Evolutionary conservation across 2,797 vertebrate genomes (phyloP).

Genomic region (Anableps anableps): DNA sequence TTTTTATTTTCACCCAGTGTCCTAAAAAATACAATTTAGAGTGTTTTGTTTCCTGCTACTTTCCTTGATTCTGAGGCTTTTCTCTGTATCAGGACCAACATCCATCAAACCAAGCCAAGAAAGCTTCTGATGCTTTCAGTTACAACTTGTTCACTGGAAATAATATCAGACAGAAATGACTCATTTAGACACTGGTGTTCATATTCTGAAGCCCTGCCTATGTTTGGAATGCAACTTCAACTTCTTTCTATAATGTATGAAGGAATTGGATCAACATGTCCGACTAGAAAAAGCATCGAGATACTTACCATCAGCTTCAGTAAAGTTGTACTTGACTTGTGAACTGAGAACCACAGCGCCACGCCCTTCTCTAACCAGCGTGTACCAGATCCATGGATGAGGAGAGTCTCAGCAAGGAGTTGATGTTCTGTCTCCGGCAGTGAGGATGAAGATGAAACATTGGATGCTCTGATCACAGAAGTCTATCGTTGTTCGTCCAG

Average conservation of each 20-base stretch:
- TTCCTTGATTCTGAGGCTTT: background rate
- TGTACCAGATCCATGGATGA: constrained; percentile 27
- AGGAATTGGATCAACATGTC: background rate
- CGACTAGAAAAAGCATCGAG: background rate
- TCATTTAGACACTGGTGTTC: background rate
- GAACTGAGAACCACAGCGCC: constrained; percentile 16
- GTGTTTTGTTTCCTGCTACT: background rate
- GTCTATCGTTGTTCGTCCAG: background rate
- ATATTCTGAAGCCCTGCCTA: background rate
- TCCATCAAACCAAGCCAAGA: background rate
- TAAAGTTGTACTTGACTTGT: constrained; percentile 22
- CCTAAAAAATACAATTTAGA: background rate
- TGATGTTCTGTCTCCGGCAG: background rate
- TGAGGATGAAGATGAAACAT: constrained; percentile 5
- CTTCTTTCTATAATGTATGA: background rate
- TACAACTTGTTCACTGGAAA: background rate
- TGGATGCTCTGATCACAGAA: constrained; percentile 10
- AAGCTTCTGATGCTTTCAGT: background rate
- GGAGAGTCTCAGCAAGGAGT: background rate
- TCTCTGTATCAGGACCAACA: background rate
- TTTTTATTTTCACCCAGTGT: background rate
- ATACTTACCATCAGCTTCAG: constrained; percentile 49
- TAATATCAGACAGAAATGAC: background rate
- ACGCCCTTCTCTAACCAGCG: constrained; percentile 14
- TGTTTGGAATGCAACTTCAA: background rate